Evolutionary conservation across 2,797 vertebrate genomes (phyloP).

Genomic region (Alfaro cultratus): DNA sequence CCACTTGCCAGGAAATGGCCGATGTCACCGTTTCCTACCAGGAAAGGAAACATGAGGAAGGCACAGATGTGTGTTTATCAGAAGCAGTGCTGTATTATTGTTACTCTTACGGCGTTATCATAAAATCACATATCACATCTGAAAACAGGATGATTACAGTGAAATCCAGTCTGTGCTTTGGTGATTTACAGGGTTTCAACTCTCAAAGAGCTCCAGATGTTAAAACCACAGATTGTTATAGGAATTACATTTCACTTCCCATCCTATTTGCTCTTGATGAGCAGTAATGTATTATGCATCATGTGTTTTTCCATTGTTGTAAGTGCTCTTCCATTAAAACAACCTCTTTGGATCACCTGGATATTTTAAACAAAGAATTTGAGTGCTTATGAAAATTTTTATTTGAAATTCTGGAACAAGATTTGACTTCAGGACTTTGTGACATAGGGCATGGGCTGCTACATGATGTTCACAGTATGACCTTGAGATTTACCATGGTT

Average conservation of each 20-base stretch:
- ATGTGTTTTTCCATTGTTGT: background rate
- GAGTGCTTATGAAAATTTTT: conserved; percentile 54
- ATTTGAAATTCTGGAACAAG: background rate
- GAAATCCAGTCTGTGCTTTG: conserved; percentile 28
- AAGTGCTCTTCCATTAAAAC: conserved; percentile 50
- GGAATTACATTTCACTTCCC: conserved; percentile 13
- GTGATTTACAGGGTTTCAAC: conserved; percentile 37
- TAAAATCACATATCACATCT: conserved; percentile 23
- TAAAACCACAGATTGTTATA: conserved; percentile 15
- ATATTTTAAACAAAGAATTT: background rate
- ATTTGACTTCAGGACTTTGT: background rate
- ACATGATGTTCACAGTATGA: background rate
- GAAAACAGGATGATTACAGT: conserved; percentile 18
- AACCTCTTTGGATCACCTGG: conserved; percentile 8
- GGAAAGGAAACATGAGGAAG: conserved; percentile 34
- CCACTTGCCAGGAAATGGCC: conserved; percentile 52
- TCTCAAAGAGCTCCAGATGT: background rate
- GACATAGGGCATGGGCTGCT: background rate
- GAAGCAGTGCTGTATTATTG: conserved; percentile 31
- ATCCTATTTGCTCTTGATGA: background rate
- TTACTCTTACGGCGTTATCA: conserved; percentile 29
- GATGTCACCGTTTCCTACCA: conserved; percentile 46
- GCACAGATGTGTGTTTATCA: conserved; percentile 51
- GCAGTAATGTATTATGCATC: conserved; percentile 45
- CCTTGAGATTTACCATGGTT: background rate